Base-by-base conservation (phyloP, 2,797 vertebrate genomes). In the Ficedula albicollis region DNA sequence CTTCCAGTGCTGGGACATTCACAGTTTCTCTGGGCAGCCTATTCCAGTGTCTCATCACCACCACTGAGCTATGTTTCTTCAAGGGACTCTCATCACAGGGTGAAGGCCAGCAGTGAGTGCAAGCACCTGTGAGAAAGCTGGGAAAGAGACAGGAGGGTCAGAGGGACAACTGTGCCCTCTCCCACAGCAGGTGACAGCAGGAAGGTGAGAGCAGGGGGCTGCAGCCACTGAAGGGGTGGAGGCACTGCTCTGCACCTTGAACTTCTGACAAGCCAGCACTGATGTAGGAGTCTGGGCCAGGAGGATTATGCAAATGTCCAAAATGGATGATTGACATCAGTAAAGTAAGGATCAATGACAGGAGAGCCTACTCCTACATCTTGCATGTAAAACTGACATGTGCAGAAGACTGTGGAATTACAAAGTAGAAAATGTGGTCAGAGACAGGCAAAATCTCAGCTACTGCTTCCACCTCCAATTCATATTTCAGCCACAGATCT, bases 61-160 rank as follows among this genome's bases (percentile, higher is more conserved):
- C 27, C 15, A 12, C 38, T 22, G 41, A 68, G 43, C 17, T 25
- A 8, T 0, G 10, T 8, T 58, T 43, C 56, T n/a, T 26, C 56
- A 44, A 75, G 43, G 13, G 52, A 52, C 21, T 1, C 29, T 59
- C 44, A 15, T 5, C 10, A 5, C 0, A 6, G 3, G 59, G 54
- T 15, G 17, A 27, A 43, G 32, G 44, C 44, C 49, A 63, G n/a
- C 21, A 44, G 59, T 0, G 3, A 54, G 29, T 27, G 21, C 14
- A 39, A 36, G 8, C 3, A 17, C 1, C 6, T 12, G 2, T 1
- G 17, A 20, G 7, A 76, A 72, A 46, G 0, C 29, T n/a, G 52
- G 41, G 30, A 29, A 46, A 54, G 44, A 56, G 55, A 29, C 22
- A n/a, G 11, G 7, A 21, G 25, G 9, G 13, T 38, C 5, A 26